Percentiles rank a stretch among this genome's conserved stretches.
phyloP scores from a whole-genome alignment of 2,888 invertebrate genomes.

The Parapristionchus giblindavisi region DNA sequence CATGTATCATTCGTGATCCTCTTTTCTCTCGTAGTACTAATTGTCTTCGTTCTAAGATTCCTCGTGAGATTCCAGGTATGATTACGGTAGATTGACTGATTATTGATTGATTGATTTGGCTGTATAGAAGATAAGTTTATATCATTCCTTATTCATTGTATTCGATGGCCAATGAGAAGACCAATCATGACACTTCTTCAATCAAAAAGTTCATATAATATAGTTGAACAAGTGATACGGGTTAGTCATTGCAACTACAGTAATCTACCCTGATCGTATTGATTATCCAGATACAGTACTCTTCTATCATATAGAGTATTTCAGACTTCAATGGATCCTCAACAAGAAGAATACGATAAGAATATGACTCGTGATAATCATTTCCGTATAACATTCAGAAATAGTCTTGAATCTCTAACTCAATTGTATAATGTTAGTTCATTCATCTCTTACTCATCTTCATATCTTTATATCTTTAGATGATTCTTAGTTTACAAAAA shows the following conservation, averaged over 20 bases:
- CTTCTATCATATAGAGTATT: conserved; percentile 11
- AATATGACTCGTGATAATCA: neutral
- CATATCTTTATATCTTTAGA: neutral
- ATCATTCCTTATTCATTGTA: neutral
- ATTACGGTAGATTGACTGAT: neutral
- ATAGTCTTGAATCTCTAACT: conserved; percentile 3
- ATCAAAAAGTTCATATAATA: neutral
- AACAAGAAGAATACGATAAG: conserved; percentile 2
- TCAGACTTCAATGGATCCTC: conserved; percentile 11
- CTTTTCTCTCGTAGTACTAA: too few species aligned
- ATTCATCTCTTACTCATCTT: neutral
- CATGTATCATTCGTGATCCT: neutral
- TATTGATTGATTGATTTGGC: neutral
- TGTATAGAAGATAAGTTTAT: neutral
- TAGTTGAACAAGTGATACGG: neutral
- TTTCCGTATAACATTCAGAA: conserved; percentile 26
- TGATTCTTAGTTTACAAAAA: neutral
- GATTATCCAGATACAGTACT: neutral
- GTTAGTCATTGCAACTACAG: too few species aligned
- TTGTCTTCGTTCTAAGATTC: conserved; percentile 4
- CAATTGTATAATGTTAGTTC: neutral
- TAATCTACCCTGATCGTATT: too few species aligned
- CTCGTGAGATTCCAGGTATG: neutral
- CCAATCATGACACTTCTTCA: neutral
- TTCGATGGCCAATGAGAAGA: neutral